Percentiles rank a stretch among this genome's conserved stretches.
Evolutionary conservation across 2,113 vertebrate species (phyloP).

Genomic region (Gallinago jamesoni): DNA sequence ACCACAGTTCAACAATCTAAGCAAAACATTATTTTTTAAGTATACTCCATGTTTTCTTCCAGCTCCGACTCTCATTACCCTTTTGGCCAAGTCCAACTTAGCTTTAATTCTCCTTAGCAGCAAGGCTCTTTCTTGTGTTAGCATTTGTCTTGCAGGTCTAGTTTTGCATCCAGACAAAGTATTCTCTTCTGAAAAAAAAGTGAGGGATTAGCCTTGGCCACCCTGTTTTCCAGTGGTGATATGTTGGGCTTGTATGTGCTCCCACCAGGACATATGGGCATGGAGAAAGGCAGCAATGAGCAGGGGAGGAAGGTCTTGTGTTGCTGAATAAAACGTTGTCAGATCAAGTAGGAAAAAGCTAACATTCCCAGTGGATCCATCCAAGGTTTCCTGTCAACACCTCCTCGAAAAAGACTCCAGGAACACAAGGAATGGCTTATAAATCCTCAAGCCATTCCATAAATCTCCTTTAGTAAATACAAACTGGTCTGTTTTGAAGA

Average conservation of each 20-base stretch:
- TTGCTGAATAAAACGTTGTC: neutral
- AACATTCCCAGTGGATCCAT: neutral
- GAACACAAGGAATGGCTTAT: neutral
- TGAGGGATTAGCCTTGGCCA: accelerated
- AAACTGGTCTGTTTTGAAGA: neutral
- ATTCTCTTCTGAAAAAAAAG: neutral
- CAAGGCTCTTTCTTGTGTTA: neutral
- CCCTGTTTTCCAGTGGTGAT: neutral
- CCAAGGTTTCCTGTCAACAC: neutral
- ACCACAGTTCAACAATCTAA: slow-evolving; percentile 56
- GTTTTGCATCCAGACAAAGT: neutral
- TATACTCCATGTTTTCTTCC: neutral
- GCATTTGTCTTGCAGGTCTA: neutral
- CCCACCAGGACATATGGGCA: neutral
- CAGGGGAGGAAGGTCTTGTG: neutral
- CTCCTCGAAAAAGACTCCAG: neutral
- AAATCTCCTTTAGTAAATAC: neutral
- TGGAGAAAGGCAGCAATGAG: neutral
- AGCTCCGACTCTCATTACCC: neutral
- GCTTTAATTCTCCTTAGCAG: neutral
- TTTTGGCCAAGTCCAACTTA: neutral
- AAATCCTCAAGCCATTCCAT: neutral
- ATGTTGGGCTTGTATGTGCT: neutral
- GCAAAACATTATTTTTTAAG: slow-evolving; percentile 68
- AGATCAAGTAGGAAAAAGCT: neutral